phyloP scores from a whole-genome alignment of 2,113 vertebrate genomes.

The Pantherophis guttatus region DNA sequence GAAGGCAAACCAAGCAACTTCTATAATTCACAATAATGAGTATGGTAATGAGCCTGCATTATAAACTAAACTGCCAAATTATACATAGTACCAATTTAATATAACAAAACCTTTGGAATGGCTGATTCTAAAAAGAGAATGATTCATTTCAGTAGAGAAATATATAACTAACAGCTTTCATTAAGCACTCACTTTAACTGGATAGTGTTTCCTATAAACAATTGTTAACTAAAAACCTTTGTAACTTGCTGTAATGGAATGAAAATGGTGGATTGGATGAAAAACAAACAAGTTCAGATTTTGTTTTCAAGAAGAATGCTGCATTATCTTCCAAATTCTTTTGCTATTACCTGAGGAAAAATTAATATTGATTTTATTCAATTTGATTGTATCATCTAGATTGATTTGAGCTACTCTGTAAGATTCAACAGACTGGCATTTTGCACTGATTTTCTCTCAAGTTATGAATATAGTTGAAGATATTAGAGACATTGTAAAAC shows the following conservation, averaged over 20 bases:
- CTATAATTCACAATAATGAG: conserved; percentile 75
- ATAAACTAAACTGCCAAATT: conserved; percentile 63
- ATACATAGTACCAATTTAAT: conserved; percentile 66
- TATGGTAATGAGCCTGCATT: conserved; percentile 71
- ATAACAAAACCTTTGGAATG: conserved; percentile 62
- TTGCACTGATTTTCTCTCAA: background rate
- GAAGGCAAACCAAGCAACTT: conserved; percentile 72
- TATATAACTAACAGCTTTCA: conserved; percentile 37
- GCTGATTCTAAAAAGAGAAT: conserved; percentile 54
- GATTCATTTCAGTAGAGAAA: conserved; percentile 41
- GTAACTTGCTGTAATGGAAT: background rate
- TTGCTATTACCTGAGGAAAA: conserved; percentile 3
- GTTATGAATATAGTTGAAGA: background rate
- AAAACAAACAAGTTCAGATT: conserved; percentile 23
- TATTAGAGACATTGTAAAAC: background rate
- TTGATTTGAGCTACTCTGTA: background rate
- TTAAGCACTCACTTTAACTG: conserved; percentile 41
- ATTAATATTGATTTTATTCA: background rate
- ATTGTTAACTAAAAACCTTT: conserved; percentile 38
- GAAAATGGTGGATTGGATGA: background rate
- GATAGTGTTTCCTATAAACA: conserved; percentile 37
- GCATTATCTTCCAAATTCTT: conserved; percentile 22
- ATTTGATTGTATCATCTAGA: background rate
- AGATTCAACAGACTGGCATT: background rate
- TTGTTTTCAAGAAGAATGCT: background rate